Evolutionary conservation across 2,113 vertebrate species (phyloP).

Genomic region (Turdus rufiventris): DNA sequence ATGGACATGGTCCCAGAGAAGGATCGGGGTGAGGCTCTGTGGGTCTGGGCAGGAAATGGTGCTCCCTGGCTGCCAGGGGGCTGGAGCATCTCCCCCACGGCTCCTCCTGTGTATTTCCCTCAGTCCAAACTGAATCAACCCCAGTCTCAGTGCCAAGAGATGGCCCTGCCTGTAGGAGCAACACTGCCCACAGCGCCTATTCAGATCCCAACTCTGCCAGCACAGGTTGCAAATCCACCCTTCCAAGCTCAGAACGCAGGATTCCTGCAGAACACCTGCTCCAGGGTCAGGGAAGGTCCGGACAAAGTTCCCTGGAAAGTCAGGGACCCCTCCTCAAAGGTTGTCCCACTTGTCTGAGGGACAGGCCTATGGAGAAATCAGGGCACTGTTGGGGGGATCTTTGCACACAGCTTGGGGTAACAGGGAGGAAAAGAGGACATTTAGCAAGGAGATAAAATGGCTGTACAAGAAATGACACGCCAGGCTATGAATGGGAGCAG

Average conservation of each 20-base stretch:
- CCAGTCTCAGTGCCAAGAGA: background rate
- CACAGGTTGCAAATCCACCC: background rate
- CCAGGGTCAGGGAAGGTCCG: background rate
- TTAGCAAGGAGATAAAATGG: background rate
- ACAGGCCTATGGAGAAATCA: background rate
- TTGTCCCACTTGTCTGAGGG: background rate
- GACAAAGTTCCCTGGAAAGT: background rate
- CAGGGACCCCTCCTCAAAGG: background rate
- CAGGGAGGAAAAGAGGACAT: background rate
- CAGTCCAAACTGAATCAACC: background rate
- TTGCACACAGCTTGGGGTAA: background rate
- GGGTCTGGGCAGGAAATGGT: background rate
- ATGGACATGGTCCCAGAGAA: background rate
- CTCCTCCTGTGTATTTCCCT: background rate
- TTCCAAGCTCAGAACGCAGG: background rate
- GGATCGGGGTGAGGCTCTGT: background rate
- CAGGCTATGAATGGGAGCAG: background rate
- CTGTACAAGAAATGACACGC: background rate
- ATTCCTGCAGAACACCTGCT: background rate
- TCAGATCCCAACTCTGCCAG: background rate
- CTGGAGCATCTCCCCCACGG: background rate
- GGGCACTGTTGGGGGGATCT: background rate
- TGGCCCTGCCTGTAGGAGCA: background rate
- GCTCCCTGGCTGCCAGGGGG: accelerated
- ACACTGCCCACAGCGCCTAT: accelerated